These are phyloP conservation scores for Hirudinaria manillensis DNA, from an alignment of 2,888 invertebrate species.

Conservation along the genomic window DNA sequence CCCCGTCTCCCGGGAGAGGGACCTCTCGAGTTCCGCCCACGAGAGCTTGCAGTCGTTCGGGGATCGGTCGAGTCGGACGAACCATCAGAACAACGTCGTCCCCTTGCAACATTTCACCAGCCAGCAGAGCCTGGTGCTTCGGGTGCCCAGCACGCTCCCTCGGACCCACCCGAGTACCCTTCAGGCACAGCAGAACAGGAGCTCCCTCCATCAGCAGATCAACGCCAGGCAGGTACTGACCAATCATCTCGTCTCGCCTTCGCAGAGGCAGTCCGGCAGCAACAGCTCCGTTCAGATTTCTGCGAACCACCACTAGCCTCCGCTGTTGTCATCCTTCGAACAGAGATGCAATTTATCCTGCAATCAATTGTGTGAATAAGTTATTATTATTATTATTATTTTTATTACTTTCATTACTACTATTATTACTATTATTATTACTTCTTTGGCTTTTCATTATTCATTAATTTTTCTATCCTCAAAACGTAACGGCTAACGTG, in stretches of 20 bases:
- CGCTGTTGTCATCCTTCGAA: neutral
- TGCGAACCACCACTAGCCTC: constrained; percentile 3
- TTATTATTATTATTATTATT: too few species aligned
- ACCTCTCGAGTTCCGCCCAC: neutral
- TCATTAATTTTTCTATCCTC: too few species aligned
- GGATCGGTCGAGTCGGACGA: neutral
- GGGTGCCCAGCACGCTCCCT: neutral
- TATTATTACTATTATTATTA: too few species aligned
- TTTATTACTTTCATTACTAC: too few species aligned
- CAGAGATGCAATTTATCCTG: constrained; percentile 8
- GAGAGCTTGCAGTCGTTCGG: neutral
- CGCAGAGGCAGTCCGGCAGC: neutral
- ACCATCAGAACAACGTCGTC: neutral
- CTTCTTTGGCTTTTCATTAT: too few species aligned
- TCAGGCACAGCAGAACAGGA: neutral
- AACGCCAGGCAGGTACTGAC: neutral
- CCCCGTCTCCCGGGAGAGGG: neutral
- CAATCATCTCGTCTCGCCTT: neutral
- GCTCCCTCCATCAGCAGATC: neutral
- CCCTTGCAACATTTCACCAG: neutral
- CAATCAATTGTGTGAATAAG: neutral
- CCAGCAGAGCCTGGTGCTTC: neutral
- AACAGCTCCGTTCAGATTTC: neutral
- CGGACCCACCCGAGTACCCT: neutral
- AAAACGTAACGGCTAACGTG: too few species aligned